Evolutionary conservation across 2,113 vertebrate species (phyloP).

Genomic region (Muscicapa adusta): DNA sequence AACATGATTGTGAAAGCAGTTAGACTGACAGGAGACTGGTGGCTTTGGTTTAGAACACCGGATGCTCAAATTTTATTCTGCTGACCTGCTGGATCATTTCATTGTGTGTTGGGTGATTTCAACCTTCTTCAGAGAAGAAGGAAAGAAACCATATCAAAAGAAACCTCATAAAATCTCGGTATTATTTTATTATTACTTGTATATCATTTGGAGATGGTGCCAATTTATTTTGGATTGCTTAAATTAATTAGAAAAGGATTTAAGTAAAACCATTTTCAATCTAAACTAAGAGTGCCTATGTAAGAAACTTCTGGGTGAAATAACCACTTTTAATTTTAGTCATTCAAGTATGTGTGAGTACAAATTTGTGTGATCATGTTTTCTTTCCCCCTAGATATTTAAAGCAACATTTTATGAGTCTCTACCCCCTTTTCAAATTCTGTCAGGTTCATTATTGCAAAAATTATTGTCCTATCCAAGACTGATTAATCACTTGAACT

Average conservation of each 20-base stretch:
- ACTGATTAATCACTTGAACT: not conserved
- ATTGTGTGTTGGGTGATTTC: not conserved
- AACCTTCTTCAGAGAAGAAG: not conserved
- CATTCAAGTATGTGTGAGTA: not conserved
- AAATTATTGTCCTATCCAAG: not conserved
- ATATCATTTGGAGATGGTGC: not conserved
- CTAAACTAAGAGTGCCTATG: not conserved
- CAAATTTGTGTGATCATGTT: not conserved
- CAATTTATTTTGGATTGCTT: not conserved
- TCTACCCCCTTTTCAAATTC: not conserved
- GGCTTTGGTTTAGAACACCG: not conserved
- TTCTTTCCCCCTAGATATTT: not conserved
- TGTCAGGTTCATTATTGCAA: not conserved
- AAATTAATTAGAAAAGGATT: not conserved
- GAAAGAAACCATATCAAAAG: not conserved
- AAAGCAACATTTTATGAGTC: not conserved
- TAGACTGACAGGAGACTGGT: fast-evolving
- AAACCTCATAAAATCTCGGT: not conserved
- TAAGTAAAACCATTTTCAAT: not conserved
- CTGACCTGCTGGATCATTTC: not conserved
- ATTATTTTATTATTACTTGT: not conserved
- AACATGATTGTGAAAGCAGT: not conserved
- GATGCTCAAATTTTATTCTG: not conserved
- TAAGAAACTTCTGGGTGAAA: not conserved
- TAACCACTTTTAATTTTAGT: not conserved